These are phyloP conservation scores for Triplophysa siluroides DNA, from an alignment of 2,113 vertebrate genomes.

Conservation along the genomic window DNA sequence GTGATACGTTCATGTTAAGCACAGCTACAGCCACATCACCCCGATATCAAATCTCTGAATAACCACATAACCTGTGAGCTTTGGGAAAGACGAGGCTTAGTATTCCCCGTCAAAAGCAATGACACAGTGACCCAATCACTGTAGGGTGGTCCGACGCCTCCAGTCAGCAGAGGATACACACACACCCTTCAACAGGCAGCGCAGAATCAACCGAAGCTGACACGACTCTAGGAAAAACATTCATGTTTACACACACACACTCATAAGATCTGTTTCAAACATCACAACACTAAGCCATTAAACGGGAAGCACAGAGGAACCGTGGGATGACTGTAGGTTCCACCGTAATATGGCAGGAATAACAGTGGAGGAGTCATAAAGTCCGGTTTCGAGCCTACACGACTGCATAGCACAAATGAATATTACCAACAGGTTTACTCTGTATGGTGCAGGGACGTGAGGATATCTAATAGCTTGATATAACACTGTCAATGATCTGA, in stretches of 20 bases:
- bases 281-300: not conserved
- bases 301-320: not conserved
- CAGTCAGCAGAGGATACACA: slow-evolving; percentile 22
- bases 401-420: slow-evolving; percentile 1
- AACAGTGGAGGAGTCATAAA: not conserved
- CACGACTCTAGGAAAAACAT: not conserved
- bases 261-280: not conserved
- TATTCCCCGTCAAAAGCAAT: slow-evolving; percentile 10
- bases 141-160: slow-evolving; percentile 9
- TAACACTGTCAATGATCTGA: not conserved
- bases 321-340: not conserved
- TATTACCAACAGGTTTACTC: slow-evolving; percentile 35
- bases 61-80: not conserved
- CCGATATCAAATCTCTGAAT: not conserved
- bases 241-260: not conserved
- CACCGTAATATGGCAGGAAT: not conserved
- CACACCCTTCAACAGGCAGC: slow-evolving; percentile 37
- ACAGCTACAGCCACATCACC: not conserved
- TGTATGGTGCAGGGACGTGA: not conserved
- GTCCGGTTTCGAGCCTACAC: not conserved
- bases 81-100: not conserved
- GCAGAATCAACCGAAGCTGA: slow-evolving; percentile 4
- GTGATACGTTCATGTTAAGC: not conserved
- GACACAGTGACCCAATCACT: slow-evolving; percentile 40
- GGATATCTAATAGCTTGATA: not conserved